Conservation (phyloP, 2,797 vertebrate genomes). For the Zonotrichia albicollis region DNA sequence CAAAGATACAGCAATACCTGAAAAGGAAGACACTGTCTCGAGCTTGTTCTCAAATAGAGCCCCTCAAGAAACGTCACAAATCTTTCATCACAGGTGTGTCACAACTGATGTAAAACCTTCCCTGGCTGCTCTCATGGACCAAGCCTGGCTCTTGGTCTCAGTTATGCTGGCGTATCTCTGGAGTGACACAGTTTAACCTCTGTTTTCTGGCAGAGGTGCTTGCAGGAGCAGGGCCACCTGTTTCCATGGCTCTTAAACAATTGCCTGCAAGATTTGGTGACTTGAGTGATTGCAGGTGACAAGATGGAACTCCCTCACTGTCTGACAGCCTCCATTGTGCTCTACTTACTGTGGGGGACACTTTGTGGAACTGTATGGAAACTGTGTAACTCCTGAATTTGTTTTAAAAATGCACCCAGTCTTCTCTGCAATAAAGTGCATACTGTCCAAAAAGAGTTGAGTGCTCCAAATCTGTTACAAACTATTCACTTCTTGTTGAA, state of each 20-base stretch:
- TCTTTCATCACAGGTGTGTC: neutral
- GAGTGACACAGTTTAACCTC: neutral
- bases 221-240: neutral
- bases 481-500: neutral
- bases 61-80: neutral
- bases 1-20: neutral
- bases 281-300: neutral
- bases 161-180: neutral
- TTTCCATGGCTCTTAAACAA: neutral
- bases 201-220: neutral
- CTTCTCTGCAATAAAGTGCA: slow-evolving; percentile 66
- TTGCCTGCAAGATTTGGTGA: neutral
- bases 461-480: neutral
- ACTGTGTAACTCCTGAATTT: neutral
- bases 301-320: neutral
- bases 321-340: neutral
- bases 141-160: neutral
- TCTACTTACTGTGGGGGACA: neutral
- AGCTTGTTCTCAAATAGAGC: neutral
- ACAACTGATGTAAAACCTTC: neutral
- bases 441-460: neutral
- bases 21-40: neutral
- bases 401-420: slow-evolving; percentile 6
- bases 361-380: neutral
- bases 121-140: neutral